Evolutionary conservation across 2,797 vertebrate species (phyloP).

Genomic region (Liasis olivaceus): DNA sequence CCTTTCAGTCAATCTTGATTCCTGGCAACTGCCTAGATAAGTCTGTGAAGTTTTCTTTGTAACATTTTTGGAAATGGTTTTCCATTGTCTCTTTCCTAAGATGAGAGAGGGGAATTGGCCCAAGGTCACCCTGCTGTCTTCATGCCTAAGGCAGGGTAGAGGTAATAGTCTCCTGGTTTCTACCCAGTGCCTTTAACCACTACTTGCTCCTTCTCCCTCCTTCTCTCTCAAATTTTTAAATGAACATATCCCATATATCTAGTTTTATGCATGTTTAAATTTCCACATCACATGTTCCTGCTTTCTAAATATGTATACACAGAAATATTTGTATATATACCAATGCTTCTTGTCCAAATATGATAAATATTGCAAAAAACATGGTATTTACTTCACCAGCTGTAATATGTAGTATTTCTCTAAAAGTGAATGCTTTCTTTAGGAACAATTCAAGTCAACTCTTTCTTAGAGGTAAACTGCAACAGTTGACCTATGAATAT

Average conservation of each 20-base stretch:
- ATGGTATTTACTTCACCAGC: not conserved
- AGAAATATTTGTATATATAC: not conserved
- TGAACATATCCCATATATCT: too few species aligned
- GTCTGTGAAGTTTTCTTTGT: too few species aligned
- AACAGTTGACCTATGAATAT: slow-evolving; percentile 18
- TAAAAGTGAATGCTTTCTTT: not conserved
- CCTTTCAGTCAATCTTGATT: too few species aligned
- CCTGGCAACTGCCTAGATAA: too few species aligned
- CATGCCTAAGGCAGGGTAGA: too few species aligned
- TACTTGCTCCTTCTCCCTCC: not conserved
- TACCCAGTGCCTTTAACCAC: too few species aligned
- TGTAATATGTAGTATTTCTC: not conserved
- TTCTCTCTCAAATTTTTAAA: not conserved
- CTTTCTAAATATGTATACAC: not conserved
- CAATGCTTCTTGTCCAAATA: not conserved
- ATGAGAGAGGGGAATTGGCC: too few species aligned
- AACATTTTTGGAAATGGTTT: too few species aligned
- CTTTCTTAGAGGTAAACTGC: not conserved
- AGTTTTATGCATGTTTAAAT: not conserved
- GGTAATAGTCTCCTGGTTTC: too few species aligned
- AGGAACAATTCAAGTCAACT: too few species aligned
- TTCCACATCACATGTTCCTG: not conserved
- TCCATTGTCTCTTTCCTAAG: too few species aligned
- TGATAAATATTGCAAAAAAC: not conserved
- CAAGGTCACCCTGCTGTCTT: too few species aligned